A percentile compares a stretch with the other conserved stretches of the same genome.
Evolutionary conservation across 2,888 invertebrate genomes (phyloP).

Genomic region (Rhagonycha lutea): DNA sequence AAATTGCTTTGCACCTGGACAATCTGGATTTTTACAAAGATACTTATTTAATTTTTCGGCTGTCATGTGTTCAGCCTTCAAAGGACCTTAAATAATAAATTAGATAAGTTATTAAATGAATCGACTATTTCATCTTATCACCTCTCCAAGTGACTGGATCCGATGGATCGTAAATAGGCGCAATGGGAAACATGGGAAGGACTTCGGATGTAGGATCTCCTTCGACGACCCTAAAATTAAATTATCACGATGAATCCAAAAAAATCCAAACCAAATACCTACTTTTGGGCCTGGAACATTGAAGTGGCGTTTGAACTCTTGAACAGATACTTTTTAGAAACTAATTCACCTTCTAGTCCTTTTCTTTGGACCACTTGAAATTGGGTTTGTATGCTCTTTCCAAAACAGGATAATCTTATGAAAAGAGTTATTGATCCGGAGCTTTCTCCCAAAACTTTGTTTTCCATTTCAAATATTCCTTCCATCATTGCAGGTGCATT

Average conservation of each 20-base stretch:
- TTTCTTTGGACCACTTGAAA: constrained; percentile 38
- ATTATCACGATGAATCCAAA: background rate
- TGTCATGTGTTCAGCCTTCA: constrained; percentile 31
- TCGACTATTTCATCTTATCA: background rate
- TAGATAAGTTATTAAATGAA: background rate
- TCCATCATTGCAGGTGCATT: constrained; percentile 49
- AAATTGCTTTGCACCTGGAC: constrained; percentile 51
- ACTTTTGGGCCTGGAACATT: constrained; percentile 45
- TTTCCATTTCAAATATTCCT: constrained; percentile 54
- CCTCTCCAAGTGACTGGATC: background rate
- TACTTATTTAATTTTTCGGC: constrained; percentile 41
- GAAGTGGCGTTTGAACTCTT: constrained; percentile 43
- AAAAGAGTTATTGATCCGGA: constrained; percentile 58
- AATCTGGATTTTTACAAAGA: constrained; percentile 47
- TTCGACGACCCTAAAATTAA: constrained; percentile 18
- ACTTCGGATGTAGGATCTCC: constrained; percentile 34
- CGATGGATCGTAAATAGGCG: constrained; percentile 26
- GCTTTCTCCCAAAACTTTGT: constrained; percentile 47
- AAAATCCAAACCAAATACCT: constrained; percentile 5
- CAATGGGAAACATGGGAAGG: constrained; percentile 37
- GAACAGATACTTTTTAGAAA: constrained; percentile 39
- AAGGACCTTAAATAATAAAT: background rate
- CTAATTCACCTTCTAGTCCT: constrained; percentile 19
- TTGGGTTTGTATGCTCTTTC: constrained; percentile 54
- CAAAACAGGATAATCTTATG: constrained; percentile 58